Percentiles rank a stretch among this genome's conserved stretches.
Conservation (phyloP, 2,113 vertebrate genomes). For the Nicator chloris region DNA sequence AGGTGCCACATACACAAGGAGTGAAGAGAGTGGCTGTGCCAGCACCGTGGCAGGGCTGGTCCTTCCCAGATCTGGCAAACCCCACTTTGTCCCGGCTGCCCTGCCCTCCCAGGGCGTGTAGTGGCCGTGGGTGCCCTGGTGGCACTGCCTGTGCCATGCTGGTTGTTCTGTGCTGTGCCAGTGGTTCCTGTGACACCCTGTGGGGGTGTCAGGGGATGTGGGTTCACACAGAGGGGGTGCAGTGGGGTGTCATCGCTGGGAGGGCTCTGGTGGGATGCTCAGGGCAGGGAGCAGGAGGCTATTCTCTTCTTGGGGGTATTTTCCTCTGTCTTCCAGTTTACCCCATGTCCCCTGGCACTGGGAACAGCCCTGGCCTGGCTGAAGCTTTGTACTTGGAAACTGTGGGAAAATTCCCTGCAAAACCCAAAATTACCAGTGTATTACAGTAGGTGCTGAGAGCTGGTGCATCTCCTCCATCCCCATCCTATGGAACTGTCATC, state of each 20-base stretch:
- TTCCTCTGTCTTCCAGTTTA: background rate
- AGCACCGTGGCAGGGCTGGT: background rate
- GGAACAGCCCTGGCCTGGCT: background rate
- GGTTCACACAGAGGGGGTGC: fast-evolving
- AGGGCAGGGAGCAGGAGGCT: background rate
- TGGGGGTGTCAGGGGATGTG: fast-evolving
- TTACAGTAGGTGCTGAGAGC: background rate
- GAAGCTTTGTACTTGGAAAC: background rate
- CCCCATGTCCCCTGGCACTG: background rate
- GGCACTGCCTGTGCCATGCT: fast-evolving
- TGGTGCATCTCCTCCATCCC: fast-evolving
- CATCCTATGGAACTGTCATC: fast-evolving
- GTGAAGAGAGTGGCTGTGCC: background rate
- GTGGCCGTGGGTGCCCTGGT: fast-evolving
- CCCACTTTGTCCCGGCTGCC: fast-evolving
- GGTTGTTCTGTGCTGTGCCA: background rate
- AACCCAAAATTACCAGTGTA: fast-evolving
- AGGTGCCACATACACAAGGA: background rate
- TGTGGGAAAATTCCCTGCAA: background rate
- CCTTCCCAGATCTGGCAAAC: background rate
- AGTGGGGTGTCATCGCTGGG: background rate
- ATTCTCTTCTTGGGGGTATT: fast-evolving
- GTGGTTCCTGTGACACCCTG: background rate
- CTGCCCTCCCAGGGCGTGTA: background rate
- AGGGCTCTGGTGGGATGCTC: background rate